Conservation (phyloP, 2,113 vertebrate species). For the Xenopus tropicalis region DNA sequence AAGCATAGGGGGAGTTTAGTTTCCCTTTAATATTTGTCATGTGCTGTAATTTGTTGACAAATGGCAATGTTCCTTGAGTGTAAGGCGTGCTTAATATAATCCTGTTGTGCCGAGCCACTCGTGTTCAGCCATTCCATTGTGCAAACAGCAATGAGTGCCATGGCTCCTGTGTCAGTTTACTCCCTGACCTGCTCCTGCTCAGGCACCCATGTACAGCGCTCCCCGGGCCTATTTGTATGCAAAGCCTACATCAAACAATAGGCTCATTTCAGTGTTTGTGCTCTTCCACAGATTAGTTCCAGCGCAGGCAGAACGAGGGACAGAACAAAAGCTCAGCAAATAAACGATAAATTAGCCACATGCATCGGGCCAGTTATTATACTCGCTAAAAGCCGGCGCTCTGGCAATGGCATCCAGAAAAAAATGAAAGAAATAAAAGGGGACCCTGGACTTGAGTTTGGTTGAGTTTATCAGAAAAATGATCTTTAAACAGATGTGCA, state of each 20-base stretch:
- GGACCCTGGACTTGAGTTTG: too few relatives aligned
- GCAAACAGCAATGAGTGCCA: neutral
- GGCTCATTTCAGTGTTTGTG: neutral
- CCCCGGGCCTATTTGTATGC: neutral
- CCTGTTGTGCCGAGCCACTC: neutral
- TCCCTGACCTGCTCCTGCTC: neutral
- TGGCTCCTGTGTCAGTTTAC: neutral
- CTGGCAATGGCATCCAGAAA: too few relatives aligned
- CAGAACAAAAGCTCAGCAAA: neutral
- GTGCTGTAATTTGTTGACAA: too few relatives aligned
- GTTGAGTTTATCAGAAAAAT: too few relatives aligned
- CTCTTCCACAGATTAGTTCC: neutral
- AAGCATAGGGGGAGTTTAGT: too few relatives aligned
- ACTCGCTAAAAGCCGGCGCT: neutral
- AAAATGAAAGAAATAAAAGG: too few relatives aligned
- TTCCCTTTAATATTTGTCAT: too few relatives aligned
- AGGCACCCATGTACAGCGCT: neutral
- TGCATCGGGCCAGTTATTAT: neutral
- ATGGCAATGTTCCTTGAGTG: too few relatives aligned
- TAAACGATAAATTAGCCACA: neutral
- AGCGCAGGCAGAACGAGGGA: neutral
- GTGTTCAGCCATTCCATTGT: conserved; percentile 5
- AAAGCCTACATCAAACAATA: neutral
- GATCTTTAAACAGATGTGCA: too few relatives aligned
- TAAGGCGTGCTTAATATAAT: neutral